Percentiles rank a stretch among this genome's conserved stretches.
Evolutionary conservation across 1,140 invertebrate species (phyloP).

Genomic region (Temnothorax longispinosus): DNA sequence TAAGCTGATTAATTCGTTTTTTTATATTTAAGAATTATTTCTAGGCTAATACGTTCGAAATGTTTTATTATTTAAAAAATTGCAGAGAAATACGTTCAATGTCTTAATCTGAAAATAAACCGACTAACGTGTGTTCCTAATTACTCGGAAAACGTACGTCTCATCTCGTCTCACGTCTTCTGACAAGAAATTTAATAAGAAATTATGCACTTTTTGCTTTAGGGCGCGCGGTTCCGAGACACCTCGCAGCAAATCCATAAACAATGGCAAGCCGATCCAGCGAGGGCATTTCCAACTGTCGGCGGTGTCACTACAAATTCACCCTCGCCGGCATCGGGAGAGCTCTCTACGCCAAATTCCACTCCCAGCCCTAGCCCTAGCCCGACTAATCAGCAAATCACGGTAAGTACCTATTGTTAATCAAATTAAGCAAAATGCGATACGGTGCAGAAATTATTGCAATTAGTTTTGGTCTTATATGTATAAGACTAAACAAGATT

Average conservation of each 20-base stretch:
- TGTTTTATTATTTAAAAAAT: not conserved
- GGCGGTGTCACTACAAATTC: conserved; percentile 74
- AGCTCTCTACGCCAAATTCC: conserved; percentile 80
- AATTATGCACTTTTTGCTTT: conserved; percentile 56
- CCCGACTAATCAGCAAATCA: conserved; percentile 81
- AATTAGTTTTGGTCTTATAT: not conserved
- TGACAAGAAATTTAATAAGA: not conserved
- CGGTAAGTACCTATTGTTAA: conserved; percentile 74
- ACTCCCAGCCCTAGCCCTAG: conserved; percentile 83
- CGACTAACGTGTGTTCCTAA: not conserved
- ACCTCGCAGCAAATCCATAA: conserved; percentile 85
- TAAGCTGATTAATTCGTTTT: not conserved
- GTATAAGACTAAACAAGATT: not conserved
- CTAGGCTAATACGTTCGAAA: not conserved
- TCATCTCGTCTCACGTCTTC: not conserved
- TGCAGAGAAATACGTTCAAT: not conserved
- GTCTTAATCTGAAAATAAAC: not conserved
- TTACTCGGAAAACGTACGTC: not conserved
- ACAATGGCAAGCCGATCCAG: conserved; percentile 84
- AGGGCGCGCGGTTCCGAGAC: conserved; percentile 84
- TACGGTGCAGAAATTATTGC: no score
- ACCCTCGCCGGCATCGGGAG: conserved; percentile 72
- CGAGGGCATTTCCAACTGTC: conserved; percentile 84
- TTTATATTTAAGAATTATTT: not conserved
- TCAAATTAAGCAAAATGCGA: not conserved